phyloP scores from a whole-genome alignment of 2,888 invertebrate species.

The Anagyrus pseudococci region DNA sequence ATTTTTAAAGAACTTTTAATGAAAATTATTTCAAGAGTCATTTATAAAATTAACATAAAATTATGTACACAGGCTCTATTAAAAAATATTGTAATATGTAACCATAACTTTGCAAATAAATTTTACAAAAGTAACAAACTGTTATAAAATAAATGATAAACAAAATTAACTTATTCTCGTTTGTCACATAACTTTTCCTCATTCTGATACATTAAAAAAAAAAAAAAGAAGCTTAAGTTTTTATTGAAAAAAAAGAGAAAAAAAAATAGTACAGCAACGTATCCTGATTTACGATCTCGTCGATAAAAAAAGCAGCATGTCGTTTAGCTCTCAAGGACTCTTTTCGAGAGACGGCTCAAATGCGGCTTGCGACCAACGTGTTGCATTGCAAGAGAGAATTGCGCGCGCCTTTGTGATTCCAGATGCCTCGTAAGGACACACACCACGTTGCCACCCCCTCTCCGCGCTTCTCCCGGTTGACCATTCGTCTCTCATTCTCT shows the following conservation, averaged over 20 bases:
- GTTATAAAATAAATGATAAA: conserved; percentile 1
- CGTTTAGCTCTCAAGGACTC: neutral
- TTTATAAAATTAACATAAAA: too few species aligned
- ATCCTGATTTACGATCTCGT: neutral
- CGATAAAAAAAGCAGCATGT: too few species aligned
- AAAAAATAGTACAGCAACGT: neutral
- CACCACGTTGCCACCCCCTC: neutral
- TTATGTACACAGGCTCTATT: neutral
- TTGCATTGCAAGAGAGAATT: neutral
- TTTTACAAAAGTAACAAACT: neutral
- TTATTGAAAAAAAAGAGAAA: neutral
- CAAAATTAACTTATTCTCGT: neutral
- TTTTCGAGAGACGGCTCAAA: neutral
- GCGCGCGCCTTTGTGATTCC: neutral
- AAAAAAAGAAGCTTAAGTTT: neutral
- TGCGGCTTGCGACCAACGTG: neutral
- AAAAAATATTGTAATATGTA: neutral
- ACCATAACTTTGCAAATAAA: neutral
- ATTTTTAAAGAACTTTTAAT: neutral
- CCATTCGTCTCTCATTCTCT: neutral
- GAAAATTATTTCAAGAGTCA: too few species aligned
- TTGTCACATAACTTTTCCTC: neutral
- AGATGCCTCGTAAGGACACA: neutral
- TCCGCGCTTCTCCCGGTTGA: too few species aligned
- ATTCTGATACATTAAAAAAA: neutral